Evolutionary conservation across 2,888 invertebrate species (phyloP).

Genomic region (Drosophila paracracens): DNA sequence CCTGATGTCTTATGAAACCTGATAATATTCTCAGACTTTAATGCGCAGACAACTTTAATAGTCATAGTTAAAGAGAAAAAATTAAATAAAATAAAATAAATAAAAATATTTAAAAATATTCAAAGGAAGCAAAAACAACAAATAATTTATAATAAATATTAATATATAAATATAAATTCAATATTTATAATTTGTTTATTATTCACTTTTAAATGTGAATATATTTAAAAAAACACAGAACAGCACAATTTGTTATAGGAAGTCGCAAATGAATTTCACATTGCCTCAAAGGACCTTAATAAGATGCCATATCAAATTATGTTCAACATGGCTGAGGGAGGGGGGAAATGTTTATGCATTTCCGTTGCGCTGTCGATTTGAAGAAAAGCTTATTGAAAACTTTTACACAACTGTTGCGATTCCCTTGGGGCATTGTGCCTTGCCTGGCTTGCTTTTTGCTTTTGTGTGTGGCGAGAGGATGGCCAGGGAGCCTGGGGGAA

Average conservation of each 20-base stretch:
- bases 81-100: background rate
- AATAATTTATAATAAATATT: no score
- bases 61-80: background rate
- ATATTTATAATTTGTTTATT: background rate
- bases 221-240: background rate
- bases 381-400: constrained; percentile 70
- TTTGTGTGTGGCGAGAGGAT: background rate
- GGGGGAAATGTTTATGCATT: constrained; percentile 70
- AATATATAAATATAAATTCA: no score
- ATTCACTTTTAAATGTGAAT: background rate
- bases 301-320: constrained; percentile 55
- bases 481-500: background rate
- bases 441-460: background rate
- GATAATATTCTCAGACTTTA: constrained; percentile 1
- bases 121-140: no score
- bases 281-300: constrained; percentile 15
- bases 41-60: constrained; percentile 1
- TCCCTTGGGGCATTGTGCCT: constrained; percentile 70
- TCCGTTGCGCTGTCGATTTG: constrained; percentile 48
- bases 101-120: background rate
- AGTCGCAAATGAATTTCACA: constrained; percentile 33
- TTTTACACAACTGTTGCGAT: constrained; percentile 67
- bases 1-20: background rate
- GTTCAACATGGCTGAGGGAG: constrained; percentile 58
- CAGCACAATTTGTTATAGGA: background rate